A percentile compares a stretch with the other conserved stretches of the same genome.
phyloP scores from a whole-genome alignment of 2,888 invertebrate species.

The Stenurella melanura region DNA sequence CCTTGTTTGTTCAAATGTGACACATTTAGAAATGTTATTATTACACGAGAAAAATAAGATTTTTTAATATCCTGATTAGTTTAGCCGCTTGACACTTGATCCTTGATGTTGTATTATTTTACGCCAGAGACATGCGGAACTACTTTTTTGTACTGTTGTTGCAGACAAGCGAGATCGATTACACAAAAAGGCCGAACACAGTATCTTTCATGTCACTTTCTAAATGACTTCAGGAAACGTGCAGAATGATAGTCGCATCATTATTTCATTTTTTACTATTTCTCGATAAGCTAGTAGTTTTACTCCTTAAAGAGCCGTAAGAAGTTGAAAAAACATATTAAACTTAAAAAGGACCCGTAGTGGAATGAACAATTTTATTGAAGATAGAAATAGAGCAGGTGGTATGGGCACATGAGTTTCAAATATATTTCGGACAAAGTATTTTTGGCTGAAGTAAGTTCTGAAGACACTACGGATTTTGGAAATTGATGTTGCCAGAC shows the following conservation, averaged over 20 bases:
- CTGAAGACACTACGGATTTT: too few species aligned
- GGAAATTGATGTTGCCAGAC: too few species aligned
- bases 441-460: too few species aligned
- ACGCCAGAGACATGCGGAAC: constrained; percentile 61
- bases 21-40: constrained; percentile 17
- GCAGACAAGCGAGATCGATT: constrained; percentile 64
- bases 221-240: constrained; percentile 53
- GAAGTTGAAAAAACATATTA: background rate
- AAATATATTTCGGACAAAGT: too few species aligned
- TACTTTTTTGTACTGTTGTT: constrained; percentile 64
- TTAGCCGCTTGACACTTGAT: constrained; percentile 39
- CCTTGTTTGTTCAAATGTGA: background rate
- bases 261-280: constrained; percentile 41
- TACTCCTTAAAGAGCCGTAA: background rate
- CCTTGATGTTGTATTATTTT: constrained; percentile 49
- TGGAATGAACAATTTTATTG: too few species aligned
- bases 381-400: too few species aligned
- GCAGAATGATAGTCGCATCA: constrained; percentile 44
- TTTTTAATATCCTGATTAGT: constrained; percentile 43
- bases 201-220: constrained; percentile 56
- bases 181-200: constrained; percentile 64
- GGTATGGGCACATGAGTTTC: too few species aligned
- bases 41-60: constrained; percentile 9
- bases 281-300: background rate
- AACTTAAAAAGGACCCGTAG: background rate